Evolutionary conservation across 1,140 invertebrate genomes (phyloP).

Genomic region (Tetragnatha versicolor): DNA sequence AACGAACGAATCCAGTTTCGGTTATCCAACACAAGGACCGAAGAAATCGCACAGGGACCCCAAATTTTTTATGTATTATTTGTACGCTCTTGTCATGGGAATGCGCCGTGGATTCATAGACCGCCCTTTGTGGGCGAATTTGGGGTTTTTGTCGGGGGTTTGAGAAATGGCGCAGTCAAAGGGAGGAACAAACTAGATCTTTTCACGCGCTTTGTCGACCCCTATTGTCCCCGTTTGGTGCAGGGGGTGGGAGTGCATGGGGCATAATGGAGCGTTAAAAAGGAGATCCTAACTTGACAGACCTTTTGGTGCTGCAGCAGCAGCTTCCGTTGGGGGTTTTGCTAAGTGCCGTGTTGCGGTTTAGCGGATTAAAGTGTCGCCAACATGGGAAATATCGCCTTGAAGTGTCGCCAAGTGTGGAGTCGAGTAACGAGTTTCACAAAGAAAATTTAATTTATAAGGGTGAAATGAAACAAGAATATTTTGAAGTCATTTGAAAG

Average conservation of each 20-base stretch:
- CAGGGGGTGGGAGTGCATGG: conserved; percentile 2
- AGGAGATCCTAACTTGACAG: conserved; percentile 33
- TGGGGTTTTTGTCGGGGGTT: neutral
- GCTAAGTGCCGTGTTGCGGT: neutral
- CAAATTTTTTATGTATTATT: no score
- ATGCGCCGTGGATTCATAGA: conserved; percentile 46
- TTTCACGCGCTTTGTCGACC: conserved; percentile 35
- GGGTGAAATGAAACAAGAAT: no score
- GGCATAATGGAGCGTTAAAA: conserved; percentile 33
- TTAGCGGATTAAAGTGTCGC: neutral
- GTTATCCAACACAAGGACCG: conserved; percentile 39
- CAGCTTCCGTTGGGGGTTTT: neutral
- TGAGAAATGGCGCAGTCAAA: neutral
- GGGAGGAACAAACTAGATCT: conserved; percentile 23
- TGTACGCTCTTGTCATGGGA: no score
- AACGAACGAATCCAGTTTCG: conserved; percentile 21
- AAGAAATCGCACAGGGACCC: conserved; percentile 34
- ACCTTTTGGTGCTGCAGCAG: neutral
- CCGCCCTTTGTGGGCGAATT: conserved; percentile 25
- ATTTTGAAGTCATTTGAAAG: no score
- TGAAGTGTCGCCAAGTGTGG: no score
- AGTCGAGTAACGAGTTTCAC: neutral
- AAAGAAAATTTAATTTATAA: neutral
- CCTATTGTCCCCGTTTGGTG: conserved; percentile 1
- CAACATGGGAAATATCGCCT: neutral